Evolutionary conservation across 1,140 invertebrate species (phyloP), one percentile per base, ranked within the genome.

Genomic region (Drosophila nigromelanica): DNA sequence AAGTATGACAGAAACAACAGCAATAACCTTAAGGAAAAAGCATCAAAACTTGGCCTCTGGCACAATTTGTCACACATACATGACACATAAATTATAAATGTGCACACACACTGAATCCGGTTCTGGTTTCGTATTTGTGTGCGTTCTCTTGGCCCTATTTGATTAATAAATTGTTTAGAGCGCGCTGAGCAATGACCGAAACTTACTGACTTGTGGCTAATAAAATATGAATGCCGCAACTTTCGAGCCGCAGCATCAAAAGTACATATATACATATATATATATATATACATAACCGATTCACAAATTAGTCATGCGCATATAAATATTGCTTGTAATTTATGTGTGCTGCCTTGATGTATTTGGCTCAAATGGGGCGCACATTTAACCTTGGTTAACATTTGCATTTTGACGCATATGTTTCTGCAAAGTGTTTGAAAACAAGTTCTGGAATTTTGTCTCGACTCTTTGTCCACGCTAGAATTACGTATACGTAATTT

Each of bases 101-200:
- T 27, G 51, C 6, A 7, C 14, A 59, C 11, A 55, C 12, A 66
- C 10, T 8, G 24, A n/a, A 14, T 24, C 6, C 24, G n/a, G 33
- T 73, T 27, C 73, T 43, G 50, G 54, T 24, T 51, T 54, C 37
- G n/a, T 40, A 18, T 54, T n/a, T 24, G 24, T 68, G 27, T 73
- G 12, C 47, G 24, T 66, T 71, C 33, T 66, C 21, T 63, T 39
- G 50, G 14, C 33, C 45, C 77, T 78, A 71, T 86, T 86, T 86
- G 82, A 86, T 86, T 86, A 86, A 86, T 82, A 87, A 89, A 87
- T 87, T 87, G 78, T 89, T 87, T 79, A 82, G 82, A 87, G 66
- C 68, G 51, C 55, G 70, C 70, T 73, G 70, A 73, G 71, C 64
- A 69, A 62, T 72, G 62, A 72, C 69, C 69, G 47, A 85, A 73